A percentile compares a stretch with the other conserved stretches of the same genome.
Conservation (phyloP, 2,888 invertebrate genomes). For the Metacarcinus magister region DNA sequence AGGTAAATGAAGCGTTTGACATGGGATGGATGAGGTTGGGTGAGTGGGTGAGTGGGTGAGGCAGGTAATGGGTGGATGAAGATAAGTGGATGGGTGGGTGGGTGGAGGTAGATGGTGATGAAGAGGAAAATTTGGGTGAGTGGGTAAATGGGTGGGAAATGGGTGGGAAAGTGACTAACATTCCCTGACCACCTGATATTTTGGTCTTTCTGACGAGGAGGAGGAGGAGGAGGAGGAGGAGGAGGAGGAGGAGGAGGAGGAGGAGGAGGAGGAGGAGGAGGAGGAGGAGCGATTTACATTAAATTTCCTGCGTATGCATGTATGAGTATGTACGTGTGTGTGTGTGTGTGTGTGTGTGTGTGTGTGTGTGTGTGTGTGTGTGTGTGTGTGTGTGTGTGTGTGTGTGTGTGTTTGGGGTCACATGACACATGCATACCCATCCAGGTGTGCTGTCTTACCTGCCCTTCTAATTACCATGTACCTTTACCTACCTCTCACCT, state of each 20-base stretch:
- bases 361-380: too few relatives aligned
- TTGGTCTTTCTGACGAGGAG: not conserved
- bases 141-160: not conserved
- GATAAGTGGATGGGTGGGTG: not conserved
- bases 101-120: not conserved
- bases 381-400: too few relatives aligned
- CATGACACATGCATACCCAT: too few relatives aligned
- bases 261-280: not conserved
- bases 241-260: not conserved
- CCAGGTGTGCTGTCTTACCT: constrained; percentile 7
- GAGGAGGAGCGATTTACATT: not conserved
- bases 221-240: not conserved
- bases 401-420: too few relatives aligned
- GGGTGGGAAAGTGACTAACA: not conserved
- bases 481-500: not conserved
- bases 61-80: not conserved
- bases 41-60: not conserved
- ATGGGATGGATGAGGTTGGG: not conserved
- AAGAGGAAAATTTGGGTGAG: not conserved
- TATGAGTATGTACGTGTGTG: too few relatives aligned
- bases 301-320: not conserved
- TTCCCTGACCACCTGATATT: not conserved
- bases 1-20: not conserved
- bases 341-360: too few relatives aligned
- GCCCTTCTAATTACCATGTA: not conserved